Conservation (phyloP, 2,113 vertebrate genomes). For the Casuarius casuarius region DNA sequence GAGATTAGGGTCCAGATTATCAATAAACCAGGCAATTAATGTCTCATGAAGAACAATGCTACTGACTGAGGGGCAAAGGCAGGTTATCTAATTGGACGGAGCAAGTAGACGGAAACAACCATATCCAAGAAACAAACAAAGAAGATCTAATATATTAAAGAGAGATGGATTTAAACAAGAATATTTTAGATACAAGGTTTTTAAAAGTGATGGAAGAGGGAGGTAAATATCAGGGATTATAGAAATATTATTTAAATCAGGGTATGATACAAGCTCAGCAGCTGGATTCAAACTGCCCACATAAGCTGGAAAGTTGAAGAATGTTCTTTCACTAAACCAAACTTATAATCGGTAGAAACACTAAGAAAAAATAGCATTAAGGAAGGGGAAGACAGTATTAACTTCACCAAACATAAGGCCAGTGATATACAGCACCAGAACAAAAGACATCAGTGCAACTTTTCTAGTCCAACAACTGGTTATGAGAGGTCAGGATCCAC, state of each 20-base stretch:
- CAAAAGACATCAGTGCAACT: neutral
- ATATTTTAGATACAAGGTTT: neutral
- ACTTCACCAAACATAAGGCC: neutral
- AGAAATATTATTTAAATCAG: neutral
- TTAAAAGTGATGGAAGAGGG: neutral
- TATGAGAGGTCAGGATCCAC: neutral
- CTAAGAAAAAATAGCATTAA: neutral
- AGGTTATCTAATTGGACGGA: neutral
- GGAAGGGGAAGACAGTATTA: neutral
- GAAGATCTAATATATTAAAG: neutral
- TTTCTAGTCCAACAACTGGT: neutral
- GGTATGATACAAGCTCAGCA: neutral
- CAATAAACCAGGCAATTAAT: neutral
- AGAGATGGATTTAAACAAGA: neutral
- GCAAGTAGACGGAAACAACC: neutral
- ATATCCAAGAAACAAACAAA: neutral
- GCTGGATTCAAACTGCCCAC: neutral
- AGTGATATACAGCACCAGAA: neutral
- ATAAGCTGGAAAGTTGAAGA: neutral
- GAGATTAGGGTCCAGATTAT: neutral
- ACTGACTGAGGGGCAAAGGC: neutral
- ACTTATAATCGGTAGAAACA: neutral
- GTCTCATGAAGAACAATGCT: neutral
- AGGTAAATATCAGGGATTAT: neutral
- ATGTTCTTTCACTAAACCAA: neutral